These are phyloP conservation scores for Orientallactaga sibirica DNA, from an alignment of 2,797 vertebrate genomes.

Conservation along the genomic window DNA sequence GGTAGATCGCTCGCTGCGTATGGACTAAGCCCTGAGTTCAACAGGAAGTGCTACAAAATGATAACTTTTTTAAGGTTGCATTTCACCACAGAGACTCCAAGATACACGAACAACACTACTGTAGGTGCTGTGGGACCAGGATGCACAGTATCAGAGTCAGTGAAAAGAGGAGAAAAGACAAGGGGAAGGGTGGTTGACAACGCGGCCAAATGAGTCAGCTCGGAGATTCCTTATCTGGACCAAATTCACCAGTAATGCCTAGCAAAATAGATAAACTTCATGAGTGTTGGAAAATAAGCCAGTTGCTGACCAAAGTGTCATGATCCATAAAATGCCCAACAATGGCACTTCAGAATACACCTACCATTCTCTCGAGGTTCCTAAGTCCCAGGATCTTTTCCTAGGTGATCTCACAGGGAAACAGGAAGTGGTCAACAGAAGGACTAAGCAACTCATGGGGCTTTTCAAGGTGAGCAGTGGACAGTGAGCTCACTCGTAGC, in stretches of 20 bases:
- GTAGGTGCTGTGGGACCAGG: not conserved
- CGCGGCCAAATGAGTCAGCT: not conserved
- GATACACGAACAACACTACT: not conserved
- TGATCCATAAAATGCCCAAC: slow-evolving; percentile 20
- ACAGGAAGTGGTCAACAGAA: slow-evolving; percentile 43
- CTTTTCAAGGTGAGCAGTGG: slow-evolving; percentile 40
- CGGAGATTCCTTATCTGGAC: slow-evolving; percentile 36
- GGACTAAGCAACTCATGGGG: not conserved
- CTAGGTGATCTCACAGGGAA: slow-evolving; percentile 35
- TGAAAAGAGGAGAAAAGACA: not conserved
- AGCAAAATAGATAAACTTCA: slow-evolving; percentile 11
- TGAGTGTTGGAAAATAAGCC: not conserved
- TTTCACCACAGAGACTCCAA: not conserved
- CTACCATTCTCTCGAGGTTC: not conserved
- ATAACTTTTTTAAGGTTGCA: too few species aligned
- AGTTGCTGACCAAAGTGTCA: slow-evolving; percentile 20
- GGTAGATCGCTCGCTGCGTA: accelerated
- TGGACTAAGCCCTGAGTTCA: not conserved
- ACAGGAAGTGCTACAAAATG: not conserved
- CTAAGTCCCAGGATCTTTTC: slow-evolving; percentile 7
- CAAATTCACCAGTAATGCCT: not conserved
- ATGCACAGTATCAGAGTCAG: not conserved
- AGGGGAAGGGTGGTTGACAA: not conserved
- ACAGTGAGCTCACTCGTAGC: slow-evolving; percentile 29
- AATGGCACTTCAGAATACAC: not conserved